Evolutionary conservation across 2,113 vertebrate species (phyloP).

Genomic region (Callipepla squamata): DNA sequence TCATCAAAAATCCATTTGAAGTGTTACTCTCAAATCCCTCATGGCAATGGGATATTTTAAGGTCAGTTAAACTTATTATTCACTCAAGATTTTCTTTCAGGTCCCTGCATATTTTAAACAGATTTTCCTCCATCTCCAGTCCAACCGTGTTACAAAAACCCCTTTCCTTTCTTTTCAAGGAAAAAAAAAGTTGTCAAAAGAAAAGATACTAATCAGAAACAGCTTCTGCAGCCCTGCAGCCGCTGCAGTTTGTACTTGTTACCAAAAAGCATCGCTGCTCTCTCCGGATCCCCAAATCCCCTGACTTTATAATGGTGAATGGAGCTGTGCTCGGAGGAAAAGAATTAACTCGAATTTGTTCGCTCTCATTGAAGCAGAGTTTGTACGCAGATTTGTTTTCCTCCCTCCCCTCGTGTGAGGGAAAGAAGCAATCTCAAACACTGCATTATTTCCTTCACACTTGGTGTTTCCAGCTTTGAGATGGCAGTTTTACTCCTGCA

Average conservation of each 20-base stretch:
- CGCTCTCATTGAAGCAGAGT: background rate
- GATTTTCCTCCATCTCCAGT: conserved; percentile 50
- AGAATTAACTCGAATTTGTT: background rate
- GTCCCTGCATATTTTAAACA: conserved; percentile 66
- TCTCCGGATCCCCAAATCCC: conserved; percentile 41
- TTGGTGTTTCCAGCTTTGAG: background rate
- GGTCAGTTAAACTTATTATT: conserved; percentile 72
- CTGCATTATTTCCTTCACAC: background rate
- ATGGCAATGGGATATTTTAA: conserved; percentile 61
- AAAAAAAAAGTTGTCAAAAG: conserved; percentile 58
- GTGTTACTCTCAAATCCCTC: conserved; percentile 57
- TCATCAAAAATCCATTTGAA: conserved; percentile 57
- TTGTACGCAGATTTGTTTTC: background rate
- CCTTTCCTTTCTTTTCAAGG: background rate
- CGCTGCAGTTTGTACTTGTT: conserved; percentile 13
- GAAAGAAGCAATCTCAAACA: background rate
- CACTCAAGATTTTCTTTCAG: conserved; percentile 61
- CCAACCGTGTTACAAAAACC: conserved; percentile 40
- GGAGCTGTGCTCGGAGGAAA: background rate
- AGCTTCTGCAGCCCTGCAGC: conserved; percentile 44
- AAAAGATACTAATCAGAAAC: conserved; percentile 72
- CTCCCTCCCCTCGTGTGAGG: background rate
- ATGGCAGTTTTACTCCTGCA: background rate
- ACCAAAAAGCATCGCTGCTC: conserved; percentile 1
- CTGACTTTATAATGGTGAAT: background rate